phyloP scores from a whole-genome alignment of 2,113 vertebrate genomes.

The Lutjanus erythropterus region DNA sequence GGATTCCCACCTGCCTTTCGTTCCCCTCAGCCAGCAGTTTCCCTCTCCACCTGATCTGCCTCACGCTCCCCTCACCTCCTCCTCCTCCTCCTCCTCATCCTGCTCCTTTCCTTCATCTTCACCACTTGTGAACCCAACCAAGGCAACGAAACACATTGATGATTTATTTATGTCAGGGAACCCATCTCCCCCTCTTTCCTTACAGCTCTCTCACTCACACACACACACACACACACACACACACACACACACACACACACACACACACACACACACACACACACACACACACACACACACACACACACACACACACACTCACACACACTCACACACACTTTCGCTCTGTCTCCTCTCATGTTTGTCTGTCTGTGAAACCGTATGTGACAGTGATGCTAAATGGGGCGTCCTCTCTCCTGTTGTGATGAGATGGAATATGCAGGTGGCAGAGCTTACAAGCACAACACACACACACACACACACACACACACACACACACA shows the following conservation, averaged over 20 bases:
- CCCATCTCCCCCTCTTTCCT: conserved; percentile 34
- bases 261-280: neutral
- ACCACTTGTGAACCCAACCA: conserved; percentile 55
- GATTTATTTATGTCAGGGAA: conserved; percentile 74
- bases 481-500: conserved; percentile 33
- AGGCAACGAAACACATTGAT: conserved; percentile 58
- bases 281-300: neutral
- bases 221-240: neutral
- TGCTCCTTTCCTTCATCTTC: conserved; percentile 49
- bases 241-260: neutral
- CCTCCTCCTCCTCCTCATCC: conserved; percentile 25
- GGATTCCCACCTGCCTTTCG: conserved; percentile 57
- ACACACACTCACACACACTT: neutral
- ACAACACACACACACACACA: conserved; percentile 21
- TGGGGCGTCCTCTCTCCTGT: conserved; percentile 58
- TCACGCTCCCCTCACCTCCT: conserved; percentile 25
- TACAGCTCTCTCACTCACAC: neutral
- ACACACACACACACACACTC: conserved; percentile 1
- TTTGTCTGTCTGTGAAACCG: conserved; percentile 68
- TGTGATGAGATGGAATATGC: conserved; percentile 64
- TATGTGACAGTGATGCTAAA: conserved; percentile 77
- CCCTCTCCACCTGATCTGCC: conserved; percentile 30
- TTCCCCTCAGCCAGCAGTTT: conserved; percentile 46
- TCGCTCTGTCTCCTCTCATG: conserved; percentile 35
- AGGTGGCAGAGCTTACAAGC: conserved; percentile 46